phyloP scores from a whole-genome alignment of 2,888 invertebrate species.

The Aelia acuminata region DNA sequence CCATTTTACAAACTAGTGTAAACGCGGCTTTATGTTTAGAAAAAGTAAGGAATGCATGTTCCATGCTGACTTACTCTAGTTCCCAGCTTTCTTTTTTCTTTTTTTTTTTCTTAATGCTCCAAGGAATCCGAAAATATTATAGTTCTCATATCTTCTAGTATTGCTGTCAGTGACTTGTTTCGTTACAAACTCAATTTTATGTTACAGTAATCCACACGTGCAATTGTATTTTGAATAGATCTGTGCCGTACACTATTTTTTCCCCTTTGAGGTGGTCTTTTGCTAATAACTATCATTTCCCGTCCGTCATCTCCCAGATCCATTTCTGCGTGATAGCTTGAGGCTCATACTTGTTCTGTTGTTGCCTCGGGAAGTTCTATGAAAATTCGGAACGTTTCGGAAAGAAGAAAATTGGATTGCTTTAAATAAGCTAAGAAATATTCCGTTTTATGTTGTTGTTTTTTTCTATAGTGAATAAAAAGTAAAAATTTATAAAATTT shows the following conservation, averaged over 20 bases:
- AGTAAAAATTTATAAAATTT: too few relatives aligned
- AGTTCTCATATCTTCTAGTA: too few relatives aligned
- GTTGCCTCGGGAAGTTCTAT: background rate
- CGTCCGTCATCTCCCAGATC: background rate
- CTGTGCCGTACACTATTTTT: background rate
- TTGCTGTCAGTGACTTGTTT: too few relatives aligned
- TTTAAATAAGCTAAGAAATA: background rate
- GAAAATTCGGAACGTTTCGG: background rate
- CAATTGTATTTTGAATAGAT: background rate
- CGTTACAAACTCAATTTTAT: background rate
- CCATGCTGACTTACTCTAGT: too few relatives aligned
- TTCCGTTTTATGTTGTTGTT: background rate
- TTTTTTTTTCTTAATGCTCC: too few relatives aligned
- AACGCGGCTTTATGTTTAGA: too few relatives aligned
- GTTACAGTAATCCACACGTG: background rate
- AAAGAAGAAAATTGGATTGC: background rate
- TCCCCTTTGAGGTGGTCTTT: background rate
- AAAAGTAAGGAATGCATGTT: too few relatives aligned
- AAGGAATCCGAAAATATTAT: too few relatives aligned
- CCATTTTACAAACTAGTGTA: too few relatives aligned
- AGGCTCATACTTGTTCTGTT: background rate
- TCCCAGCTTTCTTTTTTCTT: too few relatives aligned
- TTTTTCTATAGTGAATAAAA: too few relatives aligned
- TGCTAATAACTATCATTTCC: background rate
- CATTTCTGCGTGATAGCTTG: constrained; percentile 16